Percentiles rank a stretch among this genome's conserved stretches.
Evolutionary conservation across 2,888 invertebrate genomes (phyloP).

Genomic region (Temnothorax ravouxi): DNA sequence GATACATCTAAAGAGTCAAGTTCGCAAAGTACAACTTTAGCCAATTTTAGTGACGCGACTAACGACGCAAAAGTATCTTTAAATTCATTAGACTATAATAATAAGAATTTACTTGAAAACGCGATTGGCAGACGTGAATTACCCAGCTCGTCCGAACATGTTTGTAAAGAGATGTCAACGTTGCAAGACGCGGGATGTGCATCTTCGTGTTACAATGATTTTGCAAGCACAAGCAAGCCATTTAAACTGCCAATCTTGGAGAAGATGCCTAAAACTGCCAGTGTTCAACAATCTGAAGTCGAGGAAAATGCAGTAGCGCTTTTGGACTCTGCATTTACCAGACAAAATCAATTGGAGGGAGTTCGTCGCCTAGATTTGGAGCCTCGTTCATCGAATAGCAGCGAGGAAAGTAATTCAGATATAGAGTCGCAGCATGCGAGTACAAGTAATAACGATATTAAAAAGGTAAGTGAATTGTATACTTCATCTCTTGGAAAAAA

Average conservation of each 20-base stretch:
- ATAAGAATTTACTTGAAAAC: conserved; percentile 57
- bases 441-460: conserved; percentile 71
- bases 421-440: conserved; percentile 82
- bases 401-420: conserved; percentile 84
- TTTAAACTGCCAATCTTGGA: conserved; percentile 83
- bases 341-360: conserved; percentile 74
- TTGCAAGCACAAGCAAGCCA: conserved; percentile 67
- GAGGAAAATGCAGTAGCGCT: conserved; percentile 81
- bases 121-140: conserved; percentile 44
- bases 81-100: conserved; percentile 60
- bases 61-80: conserved; percentile 48
- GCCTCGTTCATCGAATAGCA: conserved; percentile 81
- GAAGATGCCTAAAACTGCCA: conserved; percentile 77
- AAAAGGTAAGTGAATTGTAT: conserved; percentile 26
- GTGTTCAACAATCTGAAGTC: conserved; percentile 77
- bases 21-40: conserved; percentile 39
- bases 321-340: conserved; percentile 75
- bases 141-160: conserved; percentile 35
- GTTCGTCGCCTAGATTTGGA: conserved; percentile 79
- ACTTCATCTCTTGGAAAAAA: no score
- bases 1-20: conserved; percentile 51
- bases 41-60: conserved; percentile 43
- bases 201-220: conserved; percentile 54
- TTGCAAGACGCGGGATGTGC: conserved; percentile 49
- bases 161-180: conserved; percentile 58